Percentiles rank a stretch among this genome's conserved stretches.
Evolutionary conservation across 2,113 vertebrate genomes (phyloP).

Genomic region (Peromyscus californicus): DNA sequence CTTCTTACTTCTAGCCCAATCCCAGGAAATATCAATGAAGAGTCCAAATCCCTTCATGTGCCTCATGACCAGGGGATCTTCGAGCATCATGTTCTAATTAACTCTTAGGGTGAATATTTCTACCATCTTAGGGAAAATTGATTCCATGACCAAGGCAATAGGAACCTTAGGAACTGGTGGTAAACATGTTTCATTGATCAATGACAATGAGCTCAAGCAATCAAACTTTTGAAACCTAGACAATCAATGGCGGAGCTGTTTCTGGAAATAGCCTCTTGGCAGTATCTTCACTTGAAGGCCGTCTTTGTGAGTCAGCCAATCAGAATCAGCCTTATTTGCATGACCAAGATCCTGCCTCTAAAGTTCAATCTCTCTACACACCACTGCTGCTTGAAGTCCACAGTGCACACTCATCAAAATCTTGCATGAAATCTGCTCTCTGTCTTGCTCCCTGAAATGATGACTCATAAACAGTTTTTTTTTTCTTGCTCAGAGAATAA

Average conservation of each 20-base stretch:
- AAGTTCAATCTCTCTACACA: background rate
- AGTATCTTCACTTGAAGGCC: background rate
- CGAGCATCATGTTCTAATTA: background rate
- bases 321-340: background rate
- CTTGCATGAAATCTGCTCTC: background rate
- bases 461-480: background rate
- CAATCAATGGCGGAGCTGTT: background rate
- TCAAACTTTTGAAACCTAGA: background rate
- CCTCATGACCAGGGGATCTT: background rate
- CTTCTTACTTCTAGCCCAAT: background rate
- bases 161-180: background rate
- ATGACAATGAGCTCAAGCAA: background rate
- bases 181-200: background rate
- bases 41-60: background rate
- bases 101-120: background rate
- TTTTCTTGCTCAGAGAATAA: background rate
- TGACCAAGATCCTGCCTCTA: background rate
- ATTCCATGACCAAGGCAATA: background rate
- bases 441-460: background rate
- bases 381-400: background rate
- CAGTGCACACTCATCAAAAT: background rate
- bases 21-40: background rate
- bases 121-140: background rate
- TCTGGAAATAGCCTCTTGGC: background rate
- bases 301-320: background rate